Evolutionary conservation across 2,113 vertebrate genomes (phyloP), one percentile per base, ranked within the genome.

Genomic region (Pluvianellus socialis): DNA sequence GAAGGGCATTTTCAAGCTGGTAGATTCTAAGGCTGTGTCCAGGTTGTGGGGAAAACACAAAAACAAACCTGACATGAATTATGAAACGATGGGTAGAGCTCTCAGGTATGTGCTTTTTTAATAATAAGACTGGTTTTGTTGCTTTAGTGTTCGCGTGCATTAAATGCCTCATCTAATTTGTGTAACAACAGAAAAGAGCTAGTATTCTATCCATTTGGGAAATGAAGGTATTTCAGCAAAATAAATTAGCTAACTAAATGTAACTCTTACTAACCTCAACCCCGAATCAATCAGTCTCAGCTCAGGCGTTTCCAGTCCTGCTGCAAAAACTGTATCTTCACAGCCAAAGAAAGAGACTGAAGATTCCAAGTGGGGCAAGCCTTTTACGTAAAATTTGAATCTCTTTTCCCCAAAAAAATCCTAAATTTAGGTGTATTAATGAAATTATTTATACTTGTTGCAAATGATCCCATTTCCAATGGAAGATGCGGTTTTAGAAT

Each of bases 61-160:
- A 98, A 99, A 99, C 98, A 99, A 99, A 94, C 99, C 99, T 44
- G 99, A 99, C 91, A 99, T 99, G 99, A 99, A 99, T 97, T 99
- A 99, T 74, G 99, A 99, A 98, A 99, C 99, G 27, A 99, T 99
- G 99, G 99, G 99, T 91, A 98, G 99, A 98, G 99, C 99, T 79
- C 99, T 99, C 97, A 99, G 99, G 99, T 99, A 98, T 23, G 96
- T 96, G 14, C 55, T 52, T 33, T 76, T 91, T 91, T 77, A 70
- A 21, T 90, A 72, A 44, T 15, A 88, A 88, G 19, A 23, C 53
- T 89, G 35, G 0, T 91, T 91, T 86, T 66, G 21, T 92, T 96
- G 74, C 30, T 9, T 27, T 50, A 50, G 5, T 62, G 58, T 91
- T 91, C 79, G n/a, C 32, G 8, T 76, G 7, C 16, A 35, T 85